Conservation (phyloP, 2,113 vertebrate species). For the Elaphurus davidianus region DNA sequence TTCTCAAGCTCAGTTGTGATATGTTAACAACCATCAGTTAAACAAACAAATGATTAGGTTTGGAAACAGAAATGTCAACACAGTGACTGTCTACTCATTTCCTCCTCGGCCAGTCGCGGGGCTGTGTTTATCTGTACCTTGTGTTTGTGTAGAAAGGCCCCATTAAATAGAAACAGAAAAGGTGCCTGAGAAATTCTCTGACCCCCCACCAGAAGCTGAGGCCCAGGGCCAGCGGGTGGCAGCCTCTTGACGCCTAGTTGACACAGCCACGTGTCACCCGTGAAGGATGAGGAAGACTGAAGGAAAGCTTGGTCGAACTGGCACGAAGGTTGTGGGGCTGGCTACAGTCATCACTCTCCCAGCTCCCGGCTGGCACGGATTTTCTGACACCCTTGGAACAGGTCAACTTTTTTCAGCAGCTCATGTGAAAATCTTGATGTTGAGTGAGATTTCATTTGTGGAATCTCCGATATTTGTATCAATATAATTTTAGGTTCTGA, state of each 20-base stretch:
- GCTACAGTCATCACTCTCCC: too few species aligned
- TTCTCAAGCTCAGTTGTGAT: neutral
- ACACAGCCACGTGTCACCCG: neutral
- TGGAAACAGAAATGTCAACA: conserved; percentile 34
- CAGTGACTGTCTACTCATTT: neutral
- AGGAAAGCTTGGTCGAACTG: neutral
- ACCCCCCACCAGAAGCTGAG: neutral
- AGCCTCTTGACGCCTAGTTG: neutral
- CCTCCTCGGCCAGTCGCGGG: neutral
- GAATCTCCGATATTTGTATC: neutral
- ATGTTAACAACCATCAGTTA: conserved; percentile 2
- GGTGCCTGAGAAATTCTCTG: neutral
- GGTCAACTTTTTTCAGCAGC: neutral
- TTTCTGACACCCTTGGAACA: neutral
- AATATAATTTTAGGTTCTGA: neutral
- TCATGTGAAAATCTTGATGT: neutral
- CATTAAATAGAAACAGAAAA: neutral
- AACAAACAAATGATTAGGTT: conserved; percentile 29
- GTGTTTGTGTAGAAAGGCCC: neutral
- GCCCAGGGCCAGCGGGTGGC: neutral
- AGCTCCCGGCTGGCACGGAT: neutral
- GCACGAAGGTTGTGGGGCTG: neutral
- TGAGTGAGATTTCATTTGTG: neutral
- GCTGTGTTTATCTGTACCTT: conserved; percentile 19
- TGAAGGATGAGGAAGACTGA: neutral